Conservation (phyloP, 2,113 vertebrate species). For the Mesocricetus auratus region DNA sequence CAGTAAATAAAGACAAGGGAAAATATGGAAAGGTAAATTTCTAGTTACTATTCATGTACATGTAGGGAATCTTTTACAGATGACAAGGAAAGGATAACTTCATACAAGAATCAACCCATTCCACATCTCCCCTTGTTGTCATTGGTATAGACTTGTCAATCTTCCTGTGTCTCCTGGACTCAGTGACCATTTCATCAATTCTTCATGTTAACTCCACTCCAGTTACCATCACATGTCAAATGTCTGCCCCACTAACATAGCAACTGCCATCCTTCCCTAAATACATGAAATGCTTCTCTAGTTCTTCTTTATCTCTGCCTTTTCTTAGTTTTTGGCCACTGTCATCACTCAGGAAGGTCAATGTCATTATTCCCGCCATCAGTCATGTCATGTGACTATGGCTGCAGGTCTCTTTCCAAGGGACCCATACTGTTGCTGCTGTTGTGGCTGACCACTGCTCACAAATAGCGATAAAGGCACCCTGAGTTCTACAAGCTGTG, state of each 20-base stretch:
- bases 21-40: neutral
- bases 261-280: neutral
- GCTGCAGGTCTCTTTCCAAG: neutral
- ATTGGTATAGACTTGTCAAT: neutral
- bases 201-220: neutral
- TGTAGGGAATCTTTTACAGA: neutral
- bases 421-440: too few relatives aligned
- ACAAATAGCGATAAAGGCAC: neutral
- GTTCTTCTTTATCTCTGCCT: neutral
- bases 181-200: neutral
- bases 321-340: neutral
- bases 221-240: neutral
- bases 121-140: neutral
- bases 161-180: neutral
- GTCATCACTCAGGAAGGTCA: neutral
- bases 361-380: neutral
- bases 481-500: neutral
- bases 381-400: neutral
- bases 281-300: neutral
- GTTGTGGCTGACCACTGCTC: neutral
- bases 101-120: neutral
- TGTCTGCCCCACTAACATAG: neutral
- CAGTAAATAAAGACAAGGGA: neutral
- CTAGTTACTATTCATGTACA: neutral
- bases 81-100: neutral